Percentiles rank a stretch among this genome's conserved stretches.
Conservation (phyloP, 2,113 vertebrate species). For the Pagrus major region DNA sequence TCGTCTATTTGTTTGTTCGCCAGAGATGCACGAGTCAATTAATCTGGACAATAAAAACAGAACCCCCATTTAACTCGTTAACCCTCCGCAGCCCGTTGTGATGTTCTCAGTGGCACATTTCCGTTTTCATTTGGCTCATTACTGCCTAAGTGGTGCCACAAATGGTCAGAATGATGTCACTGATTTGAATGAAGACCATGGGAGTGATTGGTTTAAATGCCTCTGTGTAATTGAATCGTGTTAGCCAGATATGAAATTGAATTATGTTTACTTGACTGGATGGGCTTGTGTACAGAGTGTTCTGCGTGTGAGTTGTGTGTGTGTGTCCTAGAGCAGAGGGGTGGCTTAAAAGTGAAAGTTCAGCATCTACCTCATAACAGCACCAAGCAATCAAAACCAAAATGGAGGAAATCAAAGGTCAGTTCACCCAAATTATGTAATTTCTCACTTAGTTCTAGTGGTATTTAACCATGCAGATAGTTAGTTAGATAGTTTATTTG, state of each 20-base stretch:
- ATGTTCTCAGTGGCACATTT: constrained; percentile 71
- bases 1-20: constrained; percentile 65
- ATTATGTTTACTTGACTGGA: constrained; percentile 82
- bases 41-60: constrained; percentile 73
- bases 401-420: constrained; percentile 34
- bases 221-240: constrained; percentile 82
- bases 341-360: constrained; percentile 9
- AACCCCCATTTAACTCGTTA: constrained; percentile 77
- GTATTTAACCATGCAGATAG: constrained; percentile 4
- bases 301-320: constrained; percentile 39
- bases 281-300: constrained; percentile 67
- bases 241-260: constrained; percentile 82
- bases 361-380: constrained; percentile 22
- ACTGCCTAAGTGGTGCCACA: constrained; percentile 81
- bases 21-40: constrained; percentile 60
- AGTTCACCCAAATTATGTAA: constrained; percentile 21
- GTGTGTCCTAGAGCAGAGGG: constrained; percentile 3
- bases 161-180: constrained; percentile 82
- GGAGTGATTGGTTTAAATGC: constrained; percentile 83
- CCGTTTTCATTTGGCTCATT: constrained; percentile 83
- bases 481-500: constrained; percentile 3
- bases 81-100: constrained; percentile 65
- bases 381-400: constrained; percentile 42
- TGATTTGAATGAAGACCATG: constrained; percentile 80
- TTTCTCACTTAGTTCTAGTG: constrained; percentile 2